Evolutionary conservation across 2,888 invertebrate species (phyloP), one percentile per base, ranked within the genome.

Genomic region (Pedicia rivosa): DNA sequence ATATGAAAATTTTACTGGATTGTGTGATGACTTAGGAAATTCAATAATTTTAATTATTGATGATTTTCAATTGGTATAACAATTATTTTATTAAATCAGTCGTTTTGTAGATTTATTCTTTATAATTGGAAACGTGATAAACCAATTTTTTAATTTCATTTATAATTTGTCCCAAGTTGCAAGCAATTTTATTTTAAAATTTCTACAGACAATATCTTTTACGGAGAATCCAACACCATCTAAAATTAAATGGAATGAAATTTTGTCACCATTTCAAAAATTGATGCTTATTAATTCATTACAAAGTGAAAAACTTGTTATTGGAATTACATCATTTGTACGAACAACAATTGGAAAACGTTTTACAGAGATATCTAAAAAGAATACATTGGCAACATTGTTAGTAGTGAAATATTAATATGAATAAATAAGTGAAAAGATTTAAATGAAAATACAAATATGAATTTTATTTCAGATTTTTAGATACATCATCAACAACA

Each of bases 361-460:
- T 35, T 91, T 88, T 54, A 77, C 88, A 5, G 88, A 90, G 57
- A 81, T 80, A 42, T 82, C 86, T 1, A 70, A 79, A 19, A 73
- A 55, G 30, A 53, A 50, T 28, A 57, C 54, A 35, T 43, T 59
- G 4, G 48, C 51, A 43, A 44, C 51, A 12, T 55, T 60, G 57
- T 60, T 52, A 50, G 50, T 46, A 28, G 9, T 26, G 15, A 24
- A 28, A n/a, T 19, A 14, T 22, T 20, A 10, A 13, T 6, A 20
- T 20, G 8, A 20, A 20, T 20, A 5, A 20, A 20, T 6, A 20
- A 5, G 20, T 20, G 20, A 20, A 5, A 5, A 5, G 5, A 8
- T 20, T 20, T n/a, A n/a, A n/a, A n/a, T n/a, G n/a, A 31, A 31
- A 17, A 5, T 30, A 16, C 10, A 15, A 10, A 15, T 32, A 12